Base-by-base conservation (phyloP, 2,113 vertebrate genomes). In the Cochlearius cochlearius region DNA sequence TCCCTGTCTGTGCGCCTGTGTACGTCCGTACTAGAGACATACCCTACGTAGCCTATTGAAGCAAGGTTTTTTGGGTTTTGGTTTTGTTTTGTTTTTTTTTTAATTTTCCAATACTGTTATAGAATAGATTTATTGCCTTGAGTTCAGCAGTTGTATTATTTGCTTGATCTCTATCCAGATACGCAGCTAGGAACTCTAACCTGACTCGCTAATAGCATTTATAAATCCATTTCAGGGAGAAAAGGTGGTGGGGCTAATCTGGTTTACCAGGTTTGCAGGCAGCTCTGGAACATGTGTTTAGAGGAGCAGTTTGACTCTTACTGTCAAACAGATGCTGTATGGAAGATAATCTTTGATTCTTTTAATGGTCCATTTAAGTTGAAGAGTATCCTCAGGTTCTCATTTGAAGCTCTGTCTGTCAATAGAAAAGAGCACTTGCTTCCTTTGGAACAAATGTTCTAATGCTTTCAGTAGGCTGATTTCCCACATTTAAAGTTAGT, bases 201-300 rank as follows among this genome's bases (percentile, higher is more conserved):
- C 53, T 76, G 60, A 17, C 72, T 89, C 5, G 1, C 25, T 92
- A 82, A 89, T 75, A 79, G 80, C 58, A 36, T 89, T 85, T 95
- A 56, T 82, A 91, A 92, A 97, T 94, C 53, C 49, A 45, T 89
- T 89, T 76, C 15, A 29, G 0, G 2, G 86, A 78, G 58, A 64
- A 89, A 85, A 94, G 53, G 86, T 91, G 66, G 60, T 32, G 45
- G 19, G 2, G 21, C 45, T 83, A 58, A 89, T 83, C 27, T 53
- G 52, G 45, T 86, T 92, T 95, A n/a, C 58, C 32, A 67, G 69
- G 64, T 87, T 92, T 94, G 73, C 79, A 78, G 86, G 69, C 69
- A 87, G n/a, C 76, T 92, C 84, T 95, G 80, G 82, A 68, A 27
- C 53, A 67, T 49, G 12, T 20, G 60, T 74, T 68, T 62, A 56